Evolutionary conservation across 2,888 invertebrate species (phyloP), one percentile per base, ranked within the genome.

Genomic region (Drosophila bunnanda): DNA sequence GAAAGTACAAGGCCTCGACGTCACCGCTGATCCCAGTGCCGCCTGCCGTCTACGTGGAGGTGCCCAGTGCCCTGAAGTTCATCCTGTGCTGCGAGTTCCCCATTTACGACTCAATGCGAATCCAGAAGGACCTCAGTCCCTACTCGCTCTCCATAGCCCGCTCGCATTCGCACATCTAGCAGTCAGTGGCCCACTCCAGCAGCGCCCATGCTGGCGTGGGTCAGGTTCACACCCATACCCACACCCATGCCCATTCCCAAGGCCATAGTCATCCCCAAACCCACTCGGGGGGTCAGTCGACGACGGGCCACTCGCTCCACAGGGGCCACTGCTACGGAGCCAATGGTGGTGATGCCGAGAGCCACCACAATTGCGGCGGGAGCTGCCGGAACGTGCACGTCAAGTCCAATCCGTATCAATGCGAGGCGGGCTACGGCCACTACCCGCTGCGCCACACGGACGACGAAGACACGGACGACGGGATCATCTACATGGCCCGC

Each of bases 21-120:
- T 98, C 98, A 68, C 97, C 97, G 1, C 92, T 98, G 85, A 96
- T 98, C 91, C 98, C 97, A 7, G 95, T 98, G 70, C 98, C 98
- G 10, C 96, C 97, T 0, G 94, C 96, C 2, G 95, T 97, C 50
- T 98, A 98, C 92, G 95, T 95, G n/a, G 96, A 96, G 91, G 96
- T 98, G 44, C 98, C 98, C 1, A 94, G 94, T 87, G 96, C 96
- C 76, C 92, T 98, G 54, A 98, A 98, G 92, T 96, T 95, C 89
- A 93, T 97, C 22, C 91, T 97, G 52, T 98, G 98, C 92, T 98
- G 97, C 90, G 98, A 98, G 91, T 97, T 95, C 88, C 97, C 98
- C 0, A 94, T 98, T 66, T 98, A 98, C 91, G 95, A 98, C 91
- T 94, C 94, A 6, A 92, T 95, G 83, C 95, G 96, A 28, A 95